Percentiles rank a stretch among this genome's conserved stretches.
phyloP scores from a whole-genome alignment of 2,797 vertebrate species.

The Phalanger gymnotis region DNA sequence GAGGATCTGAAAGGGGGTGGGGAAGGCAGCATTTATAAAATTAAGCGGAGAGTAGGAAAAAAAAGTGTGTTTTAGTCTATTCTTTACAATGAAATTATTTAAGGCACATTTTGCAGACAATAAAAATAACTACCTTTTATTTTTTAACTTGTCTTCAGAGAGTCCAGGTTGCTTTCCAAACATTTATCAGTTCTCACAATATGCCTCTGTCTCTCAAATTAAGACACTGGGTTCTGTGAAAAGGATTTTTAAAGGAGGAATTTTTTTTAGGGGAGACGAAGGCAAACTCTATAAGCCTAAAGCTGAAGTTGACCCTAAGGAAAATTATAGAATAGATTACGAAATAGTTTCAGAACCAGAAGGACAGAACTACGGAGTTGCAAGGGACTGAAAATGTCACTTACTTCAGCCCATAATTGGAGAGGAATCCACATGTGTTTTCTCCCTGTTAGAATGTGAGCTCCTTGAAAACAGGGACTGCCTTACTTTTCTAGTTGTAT shows the following conservation, averaged over 20 bases:
- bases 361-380: background rate
- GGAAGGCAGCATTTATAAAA: constrained; percentile 29
- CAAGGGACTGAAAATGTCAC: background rate
- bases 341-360: background rate
- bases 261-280: background rate
- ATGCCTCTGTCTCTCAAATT: background rate
- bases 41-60: constrained; percentile 21
- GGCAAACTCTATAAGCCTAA: background rate
- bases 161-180: constrained; percentile 1
- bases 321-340: background rate
- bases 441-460: background rate
- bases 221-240: constrained; percentile 33
- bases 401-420: background rate
- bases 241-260: background rate
- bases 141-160: constrained; percentile 27
- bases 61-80: background rate
- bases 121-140: constrained; percentile 23
- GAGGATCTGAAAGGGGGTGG: constrained; percentile 8
- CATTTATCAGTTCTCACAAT: constrained; percentile 21
- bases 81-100: constrained; percentile 31
- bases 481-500: background rate
- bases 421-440: background rate
- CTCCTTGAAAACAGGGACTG: background rate
- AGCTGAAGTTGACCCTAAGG: background rate
- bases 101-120: constrained; percentile 25